Conservation (phyloP, 2,888 invertebrate genomes). For the Plebejus anna region DNA sequence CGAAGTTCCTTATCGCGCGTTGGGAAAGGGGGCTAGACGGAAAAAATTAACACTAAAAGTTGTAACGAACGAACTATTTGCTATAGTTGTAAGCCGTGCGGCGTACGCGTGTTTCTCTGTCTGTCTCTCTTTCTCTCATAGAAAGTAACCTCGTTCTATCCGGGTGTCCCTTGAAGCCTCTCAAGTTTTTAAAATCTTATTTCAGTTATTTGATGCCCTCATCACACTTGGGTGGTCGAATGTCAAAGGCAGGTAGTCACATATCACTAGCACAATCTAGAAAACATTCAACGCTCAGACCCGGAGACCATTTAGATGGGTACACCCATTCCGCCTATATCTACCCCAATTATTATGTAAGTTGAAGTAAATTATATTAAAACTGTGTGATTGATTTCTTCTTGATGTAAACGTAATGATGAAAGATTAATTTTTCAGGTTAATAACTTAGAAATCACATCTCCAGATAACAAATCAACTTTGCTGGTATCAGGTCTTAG, state of each 20-base stretch:
- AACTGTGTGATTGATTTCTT: not conserved
- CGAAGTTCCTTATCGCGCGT: too few relatives aligned
- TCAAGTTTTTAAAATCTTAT: conserved; percentile 27
- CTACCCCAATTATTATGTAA: conserved; percentile 84
- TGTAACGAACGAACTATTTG: too few relatives aligned
- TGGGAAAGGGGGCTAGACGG: too few relatives aligned
- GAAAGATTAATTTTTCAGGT: conserved; percentile 59
- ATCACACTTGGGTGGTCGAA: conserved; percentile 77
- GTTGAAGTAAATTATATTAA: conserved; percentile 37
- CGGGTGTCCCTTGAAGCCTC: not conserved
- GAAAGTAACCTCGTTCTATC: too few relatives aligned
- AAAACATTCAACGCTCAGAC: conserved; percentile 77
- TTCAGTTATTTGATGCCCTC: conserved; percentile 70
- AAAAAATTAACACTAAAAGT: too few relatives aligned
- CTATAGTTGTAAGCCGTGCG: too few relatives aligned
- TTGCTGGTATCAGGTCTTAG: conserved; percentile 87
- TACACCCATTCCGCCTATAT: conserved; percentile 74
- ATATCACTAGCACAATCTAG: conserved; percentile 78
- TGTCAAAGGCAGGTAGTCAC: conserved; percentile 83
- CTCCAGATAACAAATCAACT: conserved; percentile 75
- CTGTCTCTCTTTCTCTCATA: too few relatives aligned
- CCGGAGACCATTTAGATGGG: conserved; percentile 79
- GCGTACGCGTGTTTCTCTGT: too few relatives aligned
- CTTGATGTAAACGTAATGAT: not conserved
- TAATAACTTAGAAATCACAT: conserved; percentile 82